These are phyloP conservation scores for Protonemura montana DNA, from an alignment of 2,888 invertebrate species.

Conservation along the genomic window DNA sequence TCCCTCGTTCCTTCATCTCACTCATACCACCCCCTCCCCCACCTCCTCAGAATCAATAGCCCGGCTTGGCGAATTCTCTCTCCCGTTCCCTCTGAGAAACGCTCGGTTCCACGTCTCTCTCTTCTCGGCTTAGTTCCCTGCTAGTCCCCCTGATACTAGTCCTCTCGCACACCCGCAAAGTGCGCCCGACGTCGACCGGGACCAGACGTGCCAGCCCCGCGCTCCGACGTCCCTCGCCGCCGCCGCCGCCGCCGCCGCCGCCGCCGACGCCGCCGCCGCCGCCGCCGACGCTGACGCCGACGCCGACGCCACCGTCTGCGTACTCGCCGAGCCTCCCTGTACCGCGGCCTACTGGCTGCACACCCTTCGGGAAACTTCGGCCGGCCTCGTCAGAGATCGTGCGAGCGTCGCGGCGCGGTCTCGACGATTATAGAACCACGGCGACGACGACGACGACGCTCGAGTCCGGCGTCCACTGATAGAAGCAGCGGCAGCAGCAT, in stretches of 20 bases:
- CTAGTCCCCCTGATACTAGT: conserved; percentile 42
- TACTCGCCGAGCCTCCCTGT: conserved; percentile 39
- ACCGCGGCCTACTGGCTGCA: conserved; percentile 35
- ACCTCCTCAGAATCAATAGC: conserved; percentile 51
- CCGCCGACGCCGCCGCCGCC: conserved; percentile 59
- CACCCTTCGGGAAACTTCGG: conserved; percentile 52
- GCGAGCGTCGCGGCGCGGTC: conserved; percentile 52
- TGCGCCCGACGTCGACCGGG: conserved; percentile 66
- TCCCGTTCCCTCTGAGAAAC: conserved; percentile 41
- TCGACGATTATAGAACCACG: conserved; percentile 53
- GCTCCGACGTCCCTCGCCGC: conserved; percentile 54
- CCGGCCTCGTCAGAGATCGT: conserved; percentile 50
- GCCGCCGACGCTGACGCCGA: conserved; percentile 55
- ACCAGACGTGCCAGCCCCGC: conserved; percentile 58
- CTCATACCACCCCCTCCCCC: conserved; percentile 54
- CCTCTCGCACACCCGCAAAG: conserved; percentile 56
- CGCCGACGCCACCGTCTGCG: conserved; percentile 31
- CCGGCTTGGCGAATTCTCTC: conserved; percentile 46
- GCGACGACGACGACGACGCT: conserved; percentile 52
- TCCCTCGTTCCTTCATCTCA: conserved; percentile 52
- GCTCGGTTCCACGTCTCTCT: conserved; percentile 19
- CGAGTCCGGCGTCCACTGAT: conserved; percentile 54
- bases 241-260: conserved; percentile 50
- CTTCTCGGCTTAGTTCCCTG: conserved; percentile 43
- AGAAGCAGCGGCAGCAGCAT: conserved; percentile 45